Conservation (phyloP, 92 coral and sea anemone species). For the Heliopora coerulea region DNA sequence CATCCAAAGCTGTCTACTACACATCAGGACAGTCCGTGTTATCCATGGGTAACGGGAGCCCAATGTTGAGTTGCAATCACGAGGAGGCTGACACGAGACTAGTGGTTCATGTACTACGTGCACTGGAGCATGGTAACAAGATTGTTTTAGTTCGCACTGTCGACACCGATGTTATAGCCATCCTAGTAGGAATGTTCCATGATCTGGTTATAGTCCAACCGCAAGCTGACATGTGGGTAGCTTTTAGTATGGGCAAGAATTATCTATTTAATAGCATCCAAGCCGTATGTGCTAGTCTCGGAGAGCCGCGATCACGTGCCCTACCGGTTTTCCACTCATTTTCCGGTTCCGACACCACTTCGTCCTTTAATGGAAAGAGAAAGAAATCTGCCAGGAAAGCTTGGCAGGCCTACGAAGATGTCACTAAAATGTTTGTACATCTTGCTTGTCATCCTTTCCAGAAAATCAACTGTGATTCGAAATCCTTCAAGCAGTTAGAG, state of each 20-base stretch:
- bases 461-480: neutral
- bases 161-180: constrained; percentile 60
- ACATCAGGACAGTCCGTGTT: neutral
- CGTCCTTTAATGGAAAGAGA: too few relatives aligned
- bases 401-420: constrained; percentile 38
- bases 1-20: neutral
- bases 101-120: constrained; percentile 55
- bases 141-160: constrained; percentile 43
- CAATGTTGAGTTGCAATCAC: constrained; percentile 37
- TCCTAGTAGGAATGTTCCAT: constrained; percentile 20
- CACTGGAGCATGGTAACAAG: constrained; percentile 32
- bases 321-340: constrained; percentile 51
- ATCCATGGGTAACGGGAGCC: constrained; percentile 39
- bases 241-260: constrained; percentile 49
- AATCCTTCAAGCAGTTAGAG: neutral
- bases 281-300: constrained; percentile 34
- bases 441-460: constrained; percentile 1
- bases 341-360: constrained; percentile 52
- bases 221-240: constrained; percentile 47
- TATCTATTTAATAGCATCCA: constrained; percentile 50
- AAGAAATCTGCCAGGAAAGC: constrained; percentile 53
- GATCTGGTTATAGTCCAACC: constrained; percentile 22
- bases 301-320: constrained; percentile 14
- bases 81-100: constrained; percentile 45
- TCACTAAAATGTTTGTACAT: neutral